Percentiles rank a stretch among this genome's conserved stretches.
Conservation (phyloP, 2,888 invertebrate species). For the Chrysolina oricalcia region DNA sequence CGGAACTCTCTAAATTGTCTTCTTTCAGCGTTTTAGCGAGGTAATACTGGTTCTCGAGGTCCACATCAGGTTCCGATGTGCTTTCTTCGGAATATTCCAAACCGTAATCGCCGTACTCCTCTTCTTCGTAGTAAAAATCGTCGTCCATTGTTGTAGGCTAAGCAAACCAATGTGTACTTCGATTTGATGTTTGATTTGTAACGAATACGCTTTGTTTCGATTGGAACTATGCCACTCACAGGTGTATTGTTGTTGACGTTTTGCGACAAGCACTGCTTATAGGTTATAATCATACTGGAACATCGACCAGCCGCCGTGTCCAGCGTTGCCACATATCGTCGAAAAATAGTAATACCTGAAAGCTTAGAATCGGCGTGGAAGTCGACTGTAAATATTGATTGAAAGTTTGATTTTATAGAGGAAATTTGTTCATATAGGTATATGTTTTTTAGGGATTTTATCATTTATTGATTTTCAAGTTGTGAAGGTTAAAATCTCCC, state of each 20-base stretch:
- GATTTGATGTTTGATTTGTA: background rate
- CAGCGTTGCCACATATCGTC: background rate
- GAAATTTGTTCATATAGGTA: too few relatives aligned
- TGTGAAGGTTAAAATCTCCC: too few relatives aligned
- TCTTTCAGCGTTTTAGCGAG: conserved; percentile 98
- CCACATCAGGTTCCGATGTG: conserved; percentile 98
- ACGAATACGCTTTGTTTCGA: background rate
- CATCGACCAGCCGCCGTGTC: conserved; percentile 2
- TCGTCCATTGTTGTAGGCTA: conserved; percentile 45
- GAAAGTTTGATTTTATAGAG: too few relatives aligned
- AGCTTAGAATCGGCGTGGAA: too few relatives aligned
- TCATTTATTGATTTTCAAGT: too few relatives aligned
- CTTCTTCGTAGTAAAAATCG: conserved; percentile 78
- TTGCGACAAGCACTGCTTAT: background rate
- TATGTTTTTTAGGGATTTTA: too few relatives aligned
- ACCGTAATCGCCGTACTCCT: conserved; percentile 89
- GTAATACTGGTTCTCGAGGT: conserved; percentile 99
- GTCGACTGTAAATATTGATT: too few relatives aligned
- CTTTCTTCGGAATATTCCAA: conserved; percentile 99
- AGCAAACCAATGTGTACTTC: background rate
- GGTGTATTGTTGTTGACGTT: conserved; percentile 9
- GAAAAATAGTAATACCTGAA: too few relatives aligned
- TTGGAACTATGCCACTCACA: background rate
- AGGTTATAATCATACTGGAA: conserved; percentile 3
- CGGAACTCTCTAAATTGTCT: conserved; percentile 86